Evolutionary conservation across 2,888 invertebrate genomes (phyloP), one percentile per base, ranked within the genome.

Genomic region (Morpho deidamia): DNA sequence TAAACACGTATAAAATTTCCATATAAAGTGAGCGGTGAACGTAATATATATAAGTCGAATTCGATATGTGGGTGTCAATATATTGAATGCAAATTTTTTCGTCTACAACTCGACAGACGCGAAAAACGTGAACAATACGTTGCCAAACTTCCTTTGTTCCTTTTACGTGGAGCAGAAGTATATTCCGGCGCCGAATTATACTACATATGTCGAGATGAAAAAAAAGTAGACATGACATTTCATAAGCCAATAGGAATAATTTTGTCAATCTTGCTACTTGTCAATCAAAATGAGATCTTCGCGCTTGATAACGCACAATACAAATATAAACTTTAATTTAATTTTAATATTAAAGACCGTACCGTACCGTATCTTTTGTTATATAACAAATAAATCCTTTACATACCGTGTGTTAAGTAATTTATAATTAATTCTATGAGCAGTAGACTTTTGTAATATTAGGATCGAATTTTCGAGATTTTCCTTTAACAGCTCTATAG

Each of bases 81-180:
- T 23, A 66, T 69, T 71, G 71, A 77, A 76, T 83, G 76, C 75
- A 74, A 81, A 79, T 83, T 74, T 74, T 69, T 73, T 75, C 68
- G 73, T 78, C 75, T 77, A 77, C 70, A 70, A 69, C 70, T 72
- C 65, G 67, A 64, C 72, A 76, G 78, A 74, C 78, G 68, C 65
- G 69, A 73, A 76, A 76, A 74, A 56, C 65, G 67, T 66, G 71
- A 72, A 83, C 84, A 85, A 83, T 83, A 72, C 76, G 70, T 75
- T 77, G 76, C 78, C 77, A 79, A 81, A 83, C 83, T 81, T 87
- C 87, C 85, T 87, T 86, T 87, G 87, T 88, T 84, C 83, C 83
- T 74, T 79, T 74, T 72, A 73, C 66, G 73, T 49, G 60, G 56
- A 62, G 42, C 42, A 42, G 14, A 66, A 65, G 70, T 60, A 62